Evolutionary conservation across 2,797 vertebrate species (phyloP), one percentile per base, ranked within the genome.

Genomic region (Acrocephalus scirpaceus): DNA sequence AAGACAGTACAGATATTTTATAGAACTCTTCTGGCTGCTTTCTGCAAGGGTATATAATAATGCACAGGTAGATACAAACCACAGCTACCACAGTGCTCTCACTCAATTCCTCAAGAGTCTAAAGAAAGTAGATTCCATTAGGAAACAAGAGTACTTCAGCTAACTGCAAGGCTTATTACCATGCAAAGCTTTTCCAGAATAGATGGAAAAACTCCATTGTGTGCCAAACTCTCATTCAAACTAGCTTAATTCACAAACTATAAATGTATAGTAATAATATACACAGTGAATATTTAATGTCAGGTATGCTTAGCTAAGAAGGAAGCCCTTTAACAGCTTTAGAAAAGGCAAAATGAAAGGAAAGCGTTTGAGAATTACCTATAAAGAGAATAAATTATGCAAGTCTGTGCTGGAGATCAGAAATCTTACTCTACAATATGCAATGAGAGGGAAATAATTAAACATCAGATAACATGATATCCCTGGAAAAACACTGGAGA

Each of bases 101-200:
- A 34, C 2, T 2, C 70, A 57, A 5, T 47, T 82, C 53, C 80
- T 36, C 8, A 1, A 34, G 44, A 29, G 58, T 38, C 29, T 36
- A 76, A 60, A 89, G 69, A 44, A 84, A 67, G 60, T 44, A 82
- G 73, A 76, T 84, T 75, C 62, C 66, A 47, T n/a, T 32, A 72
- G 32, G 40, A 75, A 78, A 86, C 27, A 38, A 40, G 32, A 93
- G 44, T 9, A 72, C 16, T 75, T 62, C 47, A 81, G 71, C 26
- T 62, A 75, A 62, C 75, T 64, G 32, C 36, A 60, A 40, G 40
- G 34, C 92, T 90, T 75, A 71, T 66, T 91, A 76, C 21, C 54
- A 88, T 47, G 66, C 51, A 86, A 80, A 88, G 62, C 66, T 90
- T 71, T 89, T 81, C 69, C 82, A 88, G 79, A 95, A 71, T 21